Evolutionary conservation across 2,888 invertebrate species (phyloP).

Genomic region (Phoenoteleia sp.): DNA sequence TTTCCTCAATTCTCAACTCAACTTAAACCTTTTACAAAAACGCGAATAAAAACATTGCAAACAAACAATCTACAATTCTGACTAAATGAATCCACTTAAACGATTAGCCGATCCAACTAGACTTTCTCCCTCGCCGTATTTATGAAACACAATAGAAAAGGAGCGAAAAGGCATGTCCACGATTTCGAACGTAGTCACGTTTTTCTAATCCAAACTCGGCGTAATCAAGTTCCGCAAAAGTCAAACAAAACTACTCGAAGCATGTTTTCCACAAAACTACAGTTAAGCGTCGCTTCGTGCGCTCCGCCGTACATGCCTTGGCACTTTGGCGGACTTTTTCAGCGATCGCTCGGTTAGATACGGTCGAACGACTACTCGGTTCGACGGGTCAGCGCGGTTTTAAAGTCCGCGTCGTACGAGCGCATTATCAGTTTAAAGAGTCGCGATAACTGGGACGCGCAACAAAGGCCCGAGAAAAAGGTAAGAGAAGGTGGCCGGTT

Average conservation of each 20-base stretch:
- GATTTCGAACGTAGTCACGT: conserved; percentile 38
- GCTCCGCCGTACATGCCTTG: conserved; percentile 67
- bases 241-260: conserved; percentile 60
- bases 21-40: no score
- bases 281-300: conserved; percentile 65
- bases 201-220: conserved; percentile 48
- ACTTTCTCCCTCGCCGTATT: no score
- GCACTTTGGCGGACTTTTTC: conserved; percentile 67
- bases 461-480: conserved; percentile 69
- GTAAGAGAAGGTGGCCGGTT: conserved; percentile 80
- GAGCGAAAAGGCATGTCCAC: not conserved
- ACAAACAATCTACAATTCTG: no score
- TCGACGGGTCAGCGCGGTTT: conserved; percentile 65
- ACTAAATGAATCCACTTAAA: no score
- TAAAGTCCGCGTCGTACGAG: conserved; percentile 40
- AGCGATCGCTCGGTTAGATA: conserved; percentile 54
- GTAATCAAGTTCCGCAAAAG: conserved; percentile 62
- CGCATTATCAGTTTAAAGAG: conserved; percentile 66
- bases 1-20: no score
- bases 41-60: no score
- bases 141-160: not conserved
- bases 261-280: conserved; percentile 66
- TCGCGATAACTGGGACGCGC: conserved; percentile 70
- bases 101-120: no score
- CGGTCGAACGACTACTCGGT: conserved; percentile 52